These are phyloP conservation scores for Yponomeuta sedellus DNA, from an alignment of 2,888 invertebrate genomes.

Conservation along the genomic window DNA sequence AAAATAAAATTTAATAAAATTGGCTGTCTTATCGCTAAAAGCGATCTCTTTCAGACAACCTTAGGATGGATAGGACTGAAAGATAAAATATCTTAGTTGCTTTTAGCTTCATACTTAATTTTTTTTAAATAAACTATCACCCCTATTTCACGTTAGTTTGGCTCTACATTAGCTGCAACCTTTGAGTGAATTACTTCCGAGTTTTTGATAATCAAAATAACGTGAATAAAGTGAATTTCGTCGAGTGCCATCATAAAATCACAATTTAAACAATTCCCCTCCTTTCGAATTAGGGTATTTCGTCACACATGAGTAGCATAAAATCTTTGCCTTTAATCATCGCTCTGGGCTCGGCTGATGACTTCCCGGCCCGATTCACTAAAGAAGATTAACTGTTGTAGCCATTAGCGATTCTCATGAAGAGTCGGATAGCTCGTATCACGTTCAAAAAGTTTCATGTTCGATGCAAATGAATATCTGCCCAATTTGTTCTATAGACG, in stretches of 20 bases:
- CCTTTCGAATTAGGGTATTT: background rate
- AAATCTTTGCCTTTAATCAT: slow-evolving; percentile 15
- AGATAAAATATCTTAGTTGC: too few relatives aligned
- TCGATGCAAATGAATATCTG: too few relatives aligned
- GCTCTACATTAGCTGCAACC: background rate
- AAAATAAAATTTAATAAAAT: too few relatives aligned
- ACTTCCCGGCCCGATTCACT: slow-evolving; percentile 28
- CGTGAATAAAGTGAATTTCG: background rate
- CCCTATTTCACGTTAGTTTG: background rate
- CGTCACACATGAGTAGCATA: slow-evolving; percentile 9
- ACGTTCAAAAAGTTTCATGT: too few relatives aligned
- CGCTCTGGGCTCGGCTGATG: slow-evolving; percentile 24
- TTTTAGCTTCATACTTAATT: background rate
- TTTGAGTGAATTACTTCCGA: background rate
- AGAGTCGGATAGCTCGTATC: too few relatives aligned
- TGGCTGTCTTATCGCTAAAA: too few relatives aligned
- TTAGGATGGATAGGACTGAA: too few relatives aligned
- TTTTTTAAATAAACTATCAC: background rate
- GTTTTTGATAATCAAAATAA: background rate
- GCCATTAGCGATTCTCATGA: too few relatives aligned
- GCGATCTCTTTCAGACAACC: too few relatives aligned
- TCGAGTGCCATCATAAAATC: background rate
- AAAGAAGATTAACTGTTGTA: background rate
- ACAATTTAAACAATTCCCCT: background rate
- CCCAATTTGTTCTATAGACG: too few relatives aligned